These are phyloP conservation scores for Schrankia costaestrigalis DNA, from an alignment of 2,888 invertebrate genomes.

Conservation along the genomic window DNA sequence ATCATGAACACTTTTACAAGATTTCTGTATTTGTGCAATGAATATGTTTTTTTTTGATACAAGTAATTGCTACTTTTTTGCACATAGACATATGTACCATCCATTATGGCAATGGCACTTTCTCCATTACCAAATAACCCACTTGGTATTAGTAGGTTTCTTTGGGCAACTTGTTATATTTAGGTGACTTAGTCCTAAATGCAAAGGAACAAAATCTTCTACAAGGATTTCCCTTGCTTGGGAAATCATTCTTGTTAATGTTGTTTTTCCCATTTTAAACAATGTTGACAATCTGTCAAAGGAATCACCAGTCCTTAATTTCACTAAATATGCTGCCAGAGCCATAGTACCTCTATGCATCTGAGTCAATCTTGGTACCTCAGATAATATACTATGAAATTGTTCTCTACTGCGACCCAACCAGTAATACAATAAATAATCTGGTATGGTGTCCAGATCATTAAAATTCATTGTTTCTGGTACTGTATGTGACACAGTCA, in stretches of 20 bases:
- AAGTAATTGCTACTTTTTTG: conserved; percentile 3
- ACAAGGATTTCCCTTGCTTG: neutral
- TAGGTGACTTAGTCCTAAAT: neutral
- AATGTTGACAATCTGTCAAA: neutral
- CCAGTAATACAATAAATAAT: too few relatives aligned
- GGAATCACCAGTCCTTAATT: neutral
- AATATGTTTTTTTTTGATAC: conserved; percentile 4
- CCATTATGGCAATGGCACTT: neutral
- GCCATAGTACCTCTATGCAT: neutral
- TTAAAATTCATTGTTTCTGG: too few relatives aligned
- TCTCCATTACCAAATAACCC: neutral
- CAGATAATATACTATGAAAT: neutral
- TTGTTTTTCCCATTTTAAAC: neutral
- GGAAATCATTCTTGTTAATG: neutral
- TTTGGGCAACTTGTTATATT: neutral
- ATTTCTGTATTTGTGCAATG: conserved; percentile 9
- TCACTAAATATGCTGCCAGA: neutral
- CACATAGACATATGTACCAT: conserved; percentile 3
- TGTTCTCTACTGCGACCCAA: too few relatives aligned
- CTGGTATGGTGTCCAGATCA: too few relatives aligned
- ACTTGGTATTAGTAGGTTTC: neutral
- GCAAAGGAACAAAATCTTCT: neutral
- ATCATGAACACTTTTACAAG: conserved; percentile 11
- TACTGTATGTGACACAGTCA: neutral
- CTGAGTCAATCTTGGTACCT: neutral